These are phyloP conservation scores for Ennomos quercinarius DNA, from an alignment of 2,888 invertebrate species.

Conservation along the genomic window DNA sequence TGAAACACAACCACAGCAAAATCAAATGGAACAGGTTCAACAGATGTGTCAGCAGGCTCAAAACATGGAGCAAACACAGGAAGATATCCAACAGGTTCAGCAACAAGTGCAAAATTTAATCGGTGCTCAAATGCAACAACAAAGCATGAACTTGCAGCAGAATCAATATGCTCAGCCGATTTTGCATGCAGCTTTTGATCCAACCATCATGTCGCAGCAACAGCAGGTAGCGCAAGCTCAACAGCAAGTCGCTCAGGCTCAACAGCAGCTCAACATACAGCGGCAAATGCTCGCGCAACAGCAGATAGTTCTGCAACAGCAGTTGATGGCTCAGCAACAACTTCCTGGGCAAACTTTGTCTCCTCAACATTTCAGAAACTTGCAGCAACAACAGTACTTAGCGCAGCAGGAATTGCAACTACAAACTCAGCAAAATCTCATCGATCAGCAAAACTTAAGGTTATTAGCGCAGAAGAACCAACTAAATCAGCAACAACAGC, in stretches of 20 bases:
- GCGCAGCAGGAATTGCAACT: conserved; percentile 81
- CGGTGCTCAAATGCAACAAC: conserved; percentile 66
- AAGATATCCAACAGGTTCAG: conserved; percentile 52
- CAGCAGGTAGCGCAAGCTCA: conserved; percentile 80
- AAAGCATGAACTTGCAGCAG: conserved; percentile 63
- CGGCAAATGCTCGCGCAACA: conserved; percentile 80
- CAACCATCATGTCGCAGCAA: conserved; percentile 69
- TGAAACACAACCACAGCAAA: conserved; percentile 60
- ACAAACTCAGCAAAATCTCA: conserved; percentile 84
- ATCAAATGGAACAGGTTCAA: conserved; percentile 53
- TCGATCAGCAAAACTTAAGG: conserved; percentile 84
- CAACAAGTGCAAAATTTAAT: conserved; percentile 70
- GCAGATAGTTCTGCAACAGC: conserved; percentile 80
- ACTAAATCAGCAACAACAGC: conserved; percentile 83
- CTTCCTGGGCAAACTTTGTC: conserved; percentile 79
- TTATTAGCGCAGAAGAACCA: conserved; percentile 81
- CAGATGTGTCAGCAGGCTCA: conserved; percentile 49
- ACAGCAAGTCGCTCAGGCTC: conserved; percentile 75
- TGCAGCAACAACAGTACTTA: conserved; percentile 81
- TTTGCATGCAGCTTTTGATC: conserved; percentile 64
- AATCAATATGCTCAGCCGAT: conserved; percentile 68
- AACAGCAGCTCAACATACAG: conserved; percentile 79
- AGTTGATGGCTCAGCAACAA: conserved; percentile 75
- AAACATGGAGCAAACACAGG: conserved; percentile 49
- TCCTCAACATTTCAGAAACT: conserved; percentile 73